Conservation (phyloP, 2,888 invertebrate species). For the Monoplex corrugatus region DNA sequence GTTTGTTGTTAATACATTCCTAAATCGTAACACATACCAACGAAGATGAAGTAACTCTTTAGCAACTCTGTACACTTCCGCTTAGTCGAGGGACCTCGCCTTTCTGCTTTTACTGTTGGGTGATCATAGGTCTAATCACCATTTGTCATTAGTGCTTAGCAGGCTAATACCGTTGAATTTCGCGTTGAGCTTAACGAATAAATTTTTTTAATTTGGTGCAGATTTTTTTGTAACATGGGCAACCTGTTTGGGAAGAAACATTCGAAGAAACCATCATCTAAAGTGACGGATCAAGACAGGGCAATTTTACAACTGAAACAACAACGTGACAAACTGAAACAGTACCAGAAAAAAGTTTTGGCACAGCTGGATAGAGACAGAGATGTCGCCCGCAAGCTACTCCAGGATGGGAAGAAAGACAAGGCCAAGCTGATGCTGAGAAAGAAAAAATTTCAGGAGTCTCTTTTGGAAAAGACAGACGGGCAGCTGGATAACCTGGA, state of each 20-base stretch:
- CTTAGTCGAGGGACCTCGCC: too few species aligned
- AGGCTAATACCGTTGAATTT: too few species aligned
- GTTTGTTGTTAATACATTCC: too few species aligned
- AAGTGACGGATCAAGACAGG: constrained; percentile 95
- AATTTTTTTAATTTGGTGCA: too few species aligned
- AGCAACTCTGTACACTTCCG: neutral
- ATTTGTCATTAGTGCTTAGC: too few species aligned
- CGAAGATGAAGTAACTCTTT: constrained; percentile 31
- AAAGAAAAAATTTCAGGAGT: constrained; percentile 97
- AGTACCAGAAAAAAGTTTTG: constrained; percentile 95
- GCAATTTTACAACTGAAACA: constrained; percentile 98
- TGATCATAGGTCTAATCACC: too few species aligned
- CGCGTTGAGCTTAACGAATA: too few species aligned
- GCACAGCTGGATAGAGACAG: constrained; percentile 91
- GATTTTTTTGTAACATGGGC: constrained; percentile 67
- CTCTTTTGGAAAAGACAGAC: constrained; percentile 92
- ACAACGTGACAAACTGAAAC: constrained; percentile 96
- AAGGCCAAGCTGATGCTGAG: constrained; percentile 94
- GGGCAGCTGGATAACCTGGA: constrained; percentile 95
- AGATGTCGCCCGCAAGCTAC: constrained; percentile 91
- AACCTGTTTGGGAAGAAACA: constrained; percentile 70
- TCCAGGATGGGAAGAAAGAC: constrained; percentile 94
- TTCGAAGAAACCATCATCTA: constrained; percentile 76
- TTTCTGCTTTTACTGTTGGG: too few species aligned
- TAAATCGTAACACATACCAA: neutral